Evolutionary conservation across 2,888 invertebrate species (phyloP).

Genomic region (Shargacucullia verbasci): DNA sequence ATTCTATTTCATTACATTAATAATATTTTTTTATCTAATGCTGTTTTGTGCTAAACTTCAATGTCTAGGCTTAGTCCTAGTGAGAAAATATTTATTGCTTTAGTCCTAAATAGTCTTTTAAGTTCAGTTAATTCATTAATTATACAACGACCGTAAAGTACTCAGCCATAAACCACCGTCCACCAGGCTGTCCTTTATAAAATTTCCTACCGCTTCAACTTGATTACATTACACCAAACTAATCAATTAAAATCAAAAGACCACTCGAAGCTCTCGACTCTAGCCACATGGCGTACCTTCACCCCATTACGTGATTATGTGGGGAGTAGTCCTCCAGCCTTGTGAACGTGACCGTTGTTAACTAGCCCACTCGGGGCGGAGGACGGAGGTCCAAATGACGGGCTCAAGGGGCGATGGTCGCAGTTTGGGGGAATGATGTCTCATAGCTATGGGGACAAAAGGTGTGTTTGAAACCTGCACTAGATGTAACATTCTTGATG

Average conservation of each 20-base stretch:
- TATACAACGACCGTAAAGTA: background rate
- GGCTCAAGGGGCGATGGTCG: background rate
- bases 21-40: too few relatives aligned
- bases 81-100: too few relatives aligned
- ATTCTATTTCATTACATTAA: too few relatives aligned
- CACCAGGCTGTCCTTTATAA: constrained; percentile 3
- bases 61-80: too few relatives aligned
- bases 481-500: too few relatives aligned
- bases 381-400: constrained; percentile 4
- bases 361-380: constrained; percentile 12
- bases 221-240: constrained; percentile 15
- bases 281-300: constrained; percentile 12
- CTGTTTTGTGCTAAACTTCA: too few relatives aligned
- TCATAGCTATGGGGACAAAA: background rate
- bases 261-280: constrained; percentile 9
- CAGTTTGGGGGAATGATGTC: constrained; percentile 1
- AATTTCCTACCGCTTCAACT: constrained; percentile 8
- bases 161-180: background rate
- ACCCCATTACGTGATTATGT: constrained; percentile 54
- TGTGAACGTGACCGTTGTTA: constrained; percentile 30
- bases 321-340: constrained; percentile 28
- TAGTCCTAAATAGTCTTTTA: too few relatives aligned
- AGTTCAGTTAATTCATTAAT: too few relatives aligned
- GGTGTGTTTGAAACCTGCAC: too few relatives aligned
- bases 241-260: constrained; percentile 47